These are phyloP conservation scores for Argyra leucocephala DNA, from an alignment of 2,888 invertebrate species.

Conservation along the genomic window DNA sequence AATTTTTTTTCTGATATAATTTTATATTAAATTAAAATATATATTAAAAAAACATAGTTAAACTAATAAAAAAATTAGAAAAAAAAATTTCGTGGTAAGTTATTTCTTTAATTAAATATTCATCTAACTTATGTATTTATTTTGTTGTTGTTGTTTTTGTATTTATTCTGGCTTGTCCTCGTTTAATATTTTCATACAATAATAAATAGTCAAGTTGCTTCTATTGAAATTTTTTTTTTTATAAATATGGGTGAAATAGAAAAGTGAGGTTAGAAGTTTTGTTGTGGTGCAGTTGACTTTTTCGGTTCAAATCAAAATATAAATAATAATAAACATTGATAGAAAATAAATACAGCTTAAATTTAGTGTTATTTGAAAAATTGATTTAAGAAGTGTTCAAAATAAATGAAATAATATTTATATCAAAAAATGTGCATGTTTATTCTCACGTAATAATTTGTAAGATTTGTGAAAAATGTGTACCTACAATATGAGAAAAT, in stretches of 20 bases:
- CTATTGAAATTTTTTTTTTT: no score
- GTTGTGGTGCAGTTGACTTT: conserved; percentile 2
- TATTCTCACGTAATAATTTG: neutral
- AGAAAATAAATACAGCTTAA: neutral
- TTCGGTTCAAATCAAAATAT: neutral
- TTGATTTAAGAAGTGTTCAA: neutral
- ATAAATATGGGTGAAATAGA: neutral
- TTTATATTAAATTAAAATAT: neutral
- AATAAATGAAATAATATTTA: neutral
- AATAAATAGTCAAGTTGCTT: neutral
- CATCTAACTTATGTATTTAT: conserved; percentile 1
- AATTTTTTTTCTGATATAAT: neutral
- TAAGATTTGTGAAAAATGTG: neutral
- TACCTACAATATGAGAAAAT: neutral
- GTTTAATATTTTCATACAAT: neutral
- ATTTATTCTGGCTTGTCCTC: conserved; percentile 6
- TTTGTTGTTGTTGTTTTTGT: neutral
- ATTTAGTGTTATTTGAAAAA: neutral
- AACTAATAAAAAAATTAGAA: neutral
- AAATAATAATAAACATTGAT: neutral
- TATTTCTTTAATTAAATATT: neutral
- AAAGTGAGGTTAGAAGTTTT: conserved; percentile 1
- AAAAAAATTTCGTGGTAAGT: conserved; percentile 1
- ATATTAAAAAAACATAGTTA: neutral
- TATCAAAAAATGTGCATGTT: neutral